These are phyloP conservation scores for Coelinius sp. DNA, from an alignment of 2,888 invertebrate genomes.

Conservation along the genomic window DNA sequence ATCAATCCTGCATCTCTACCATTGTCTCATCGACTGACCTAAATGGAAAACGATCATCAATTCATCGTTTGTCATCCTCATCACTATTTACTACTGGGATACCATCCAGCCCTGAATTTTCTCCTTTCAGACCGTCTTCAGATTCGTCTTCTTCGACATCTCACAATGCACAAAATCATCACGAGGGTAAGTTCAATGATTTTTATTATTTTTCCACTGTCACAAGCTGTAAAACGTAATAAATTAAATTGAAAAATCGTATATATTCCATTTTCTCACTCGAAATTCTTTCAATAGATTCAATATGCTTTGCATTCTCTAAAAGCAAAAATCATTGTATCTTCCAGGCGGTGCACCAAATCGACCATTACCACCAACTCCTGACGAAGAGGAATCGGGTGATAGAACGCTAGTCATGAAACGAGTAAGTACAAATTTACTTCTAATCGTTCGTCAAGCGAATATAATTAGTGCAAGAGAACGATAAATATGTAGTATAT, in stretches of 20 bases:
- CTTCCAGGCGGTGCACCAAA: conserved; percentile 84
- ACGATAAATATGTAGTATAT: conserved; percentile 36
- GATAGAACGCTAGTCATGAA: conserved; percentile 94
- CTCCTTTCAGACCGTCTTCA: conserved; percentile 72
- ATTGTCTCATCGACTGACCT: conserved; percentile 41
- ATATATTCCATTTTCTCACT: too few species aligned
- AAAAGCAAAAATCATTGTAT: neutral
- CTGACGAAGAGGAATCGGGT: conserved; percentile 90
- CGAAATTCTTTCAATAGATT: too few species aligned
- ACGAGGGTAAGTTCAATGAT: conserved; percentile 63
- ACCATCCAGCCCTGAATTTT: conserved; percentile 70
- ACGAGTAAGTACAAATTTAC: conserved; percentile 79
- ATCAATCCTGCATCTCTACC: conserved; percentile 25
- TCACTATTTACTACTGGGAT: conserved; percentile 38
- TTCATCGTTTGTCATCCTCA: conserved; percentile 40
- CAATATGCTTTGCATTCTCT: too few species aligned
- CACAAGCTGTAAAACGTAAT: neutral
- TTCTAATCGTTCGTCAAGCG: neutral
- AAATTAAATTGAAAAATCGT: too few species aligned
- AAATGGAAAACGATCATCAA: conserved; percentile 43
- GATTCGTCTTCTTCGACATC: conserved; percentile 67
- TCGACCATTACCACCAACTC: conserved; percentile 93
- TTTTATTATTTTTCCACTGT: neutral
- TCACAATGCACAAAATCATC: conserved; percentile 68
- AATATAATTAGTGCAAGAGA: conserved; percentile 50